A percentile compares a stretch with the other conserved stretches of the same genome.
phyloP scores from a whole-genome alignment of 2,797 vertebrate species.

The Leuciscus waleckii region DNA sequence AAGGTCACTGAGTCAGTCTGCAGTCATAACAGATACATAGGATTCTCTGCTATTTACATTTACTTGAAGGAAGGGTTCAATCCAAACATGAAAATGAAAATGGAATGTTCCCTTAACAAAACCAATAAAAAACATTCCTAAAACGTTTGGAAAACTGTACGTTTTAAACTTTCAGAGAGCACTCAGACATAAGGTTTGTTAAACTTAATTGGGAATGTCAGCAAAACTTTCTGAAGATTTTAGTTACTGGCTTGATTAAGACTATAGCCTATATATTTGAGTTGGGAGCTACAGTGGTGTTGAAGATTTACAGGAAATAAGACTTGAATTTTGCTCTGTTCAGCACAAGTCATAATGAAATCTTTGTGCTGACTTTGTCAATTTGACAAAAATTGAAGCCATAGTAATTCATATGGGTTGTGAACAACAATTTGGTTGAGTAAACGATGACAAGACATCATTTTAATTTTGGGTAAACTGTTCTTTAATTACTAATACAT shows the following conservation, averaged over 20 bases:
- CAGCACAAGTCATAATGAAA: background rate
- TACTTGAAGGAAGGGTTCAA: slow-evolving; percentile 6
- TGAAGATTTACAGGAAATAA: background rate
- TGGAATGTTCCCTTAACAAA: background rate
- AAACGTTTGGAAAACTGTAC: too few relatives aligned
- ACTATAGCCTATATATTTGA: background rate
- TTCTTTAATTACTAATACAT: background rate
- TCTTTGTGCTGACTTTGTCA: background rate
- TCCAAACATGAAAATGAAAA: background rate
- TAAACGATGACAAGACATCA: background rate
- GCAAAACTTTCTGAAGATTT: background rate
- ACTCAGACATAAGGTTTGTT: background rate
- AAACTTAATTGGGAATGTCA: background rate
- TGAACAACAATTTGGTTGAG: background rate
- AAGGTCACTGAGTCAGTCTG: slow-evolving; percentile 22
- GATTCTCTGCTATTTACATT: background rate
- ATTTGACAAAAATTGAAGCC: background rate
- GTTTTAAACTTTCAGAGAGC: background rate
- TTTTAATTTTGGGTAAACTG: background rate
- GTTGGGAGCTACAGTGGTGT: background rate
- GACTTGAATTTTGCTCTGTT: background rate
- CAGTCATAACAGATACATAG: slow-evolving; percentile 28
- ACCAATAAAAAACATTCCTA: background rate
- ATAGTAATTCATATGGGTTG: background rate
- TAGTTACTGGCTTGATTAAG: background rate